Conservation (phyloP, 1,140 invertebrate genomes). For the Aporrectodea caliginosa region DNA sequence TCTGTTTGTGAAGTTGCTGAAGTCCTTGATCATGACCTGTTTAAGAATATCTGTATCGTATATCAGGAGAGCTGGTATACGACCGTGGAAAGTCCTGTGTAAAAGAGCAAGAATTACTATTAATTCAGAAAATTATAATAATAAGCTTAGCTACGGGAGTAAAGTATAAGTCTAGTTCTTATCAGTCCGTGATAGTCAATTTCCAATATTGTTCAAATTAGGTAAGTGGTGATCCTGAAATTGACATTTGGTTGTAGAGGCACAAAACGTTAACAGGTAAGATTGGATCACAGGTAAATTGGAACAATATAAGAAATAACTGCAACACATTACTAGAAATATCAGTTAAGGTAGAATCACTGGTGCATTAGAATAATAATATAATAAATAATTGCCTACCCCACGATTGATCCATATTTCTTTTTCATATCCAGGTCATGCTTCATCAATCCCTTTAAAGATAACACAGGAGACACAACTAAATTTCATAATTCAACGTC, state of each 20-base stretch:
- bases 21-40: slow-evolving; percentile 39
- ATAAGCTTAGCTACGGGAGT: too few species aligned
- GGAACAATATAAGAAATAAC: neutral
- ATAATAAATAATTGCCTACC: neutral
- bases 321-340: neutral
- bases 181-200: slow-evolving; percentile 21
- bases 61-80: slow-evolving; percentile 30
- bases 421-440: slow-evolving; percentile 14
- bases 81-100: slow-evolving; percentile 31
- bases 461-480: too few species aligned
- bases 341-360: neutral
- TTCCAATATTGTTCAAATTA: slow-evolving; percentile 50
- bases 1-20: slow-evolving; percentile 35
- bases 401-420: slow-evolving; percentile 13
- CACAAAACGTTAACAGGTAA: neutral
- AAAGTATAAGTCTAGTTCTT: too few species aligned
- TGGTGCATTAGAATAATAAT: neutral
- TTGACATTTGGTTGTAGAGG: neutral
- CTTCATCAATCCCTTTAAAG: slow-evolving; percentile 5
- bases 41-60: slow-evolving; percentile 36
- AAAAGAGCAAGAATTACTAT: slow-evolving; percentile 25
- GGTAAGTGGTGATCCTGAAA: neutral
- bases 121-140: slow-evolving; percentile 29
- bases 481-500: too few species aligned
- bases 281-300: neutral